These are phyloP conservation scores for Megastigmus dorsalis DNA, from an alignment of 2,888 invertebrate species.

Conservation along the genomic window DNA sequence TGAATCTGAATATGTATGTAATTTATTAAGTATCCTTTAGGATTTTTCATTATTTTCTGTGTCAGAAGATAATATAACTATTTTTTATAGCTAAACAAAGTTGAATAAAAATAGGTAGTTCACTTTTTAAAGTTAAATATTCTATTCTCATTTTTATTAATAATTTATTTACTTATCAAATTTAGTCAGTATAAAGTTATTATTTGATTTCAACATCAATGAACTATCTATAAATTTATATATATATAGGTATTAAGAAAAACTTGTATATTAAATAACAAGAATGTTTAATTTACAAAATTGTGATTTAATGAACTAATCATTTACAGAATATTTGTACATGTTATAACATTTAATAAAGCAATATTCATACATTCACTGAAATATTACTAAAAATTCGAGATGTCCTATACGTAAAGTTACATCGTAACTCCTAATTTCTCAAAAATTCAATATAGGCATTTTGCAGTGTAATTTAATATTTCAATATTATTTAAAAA, in stretches of 20 bases:
- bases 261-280: conserved; percentile 34
- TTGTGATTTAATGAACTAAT: conserved; percentile 27
- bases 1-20: conserved; percentile 17
- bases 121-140: background rate
- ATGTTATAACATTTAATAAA: conserved; percentile 33
- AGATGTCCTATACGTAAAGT: background rate
- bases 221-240: too few relatives aligned
- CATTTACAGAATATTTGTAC: conserved; percentile 43
- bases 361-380: conserved; percentile 23
- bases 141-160: background rate
- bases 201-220: background rate
- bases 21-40: background rate
- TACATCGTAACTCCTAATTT: conserved; percentile 1
- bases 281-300: conserved; percentile 34
- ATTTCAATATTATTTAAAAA: background rate
- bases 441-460: background rate
- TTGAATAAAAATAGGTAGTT: background rate
- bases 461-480: background rate
- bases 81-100: too few relatives aligned
- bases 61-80: too few relatives aligned
- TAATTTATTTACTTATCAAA: background rate
- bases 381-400: conserved; percentile 28
- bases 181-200: background rate
- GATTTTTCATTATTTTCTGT: too few relatives aligned
- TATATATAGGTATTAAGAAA: too few relatives aligned